Conservation (phyloP, 2,797 vertebrate genomes). For the Falco biarmicus region DNA sequence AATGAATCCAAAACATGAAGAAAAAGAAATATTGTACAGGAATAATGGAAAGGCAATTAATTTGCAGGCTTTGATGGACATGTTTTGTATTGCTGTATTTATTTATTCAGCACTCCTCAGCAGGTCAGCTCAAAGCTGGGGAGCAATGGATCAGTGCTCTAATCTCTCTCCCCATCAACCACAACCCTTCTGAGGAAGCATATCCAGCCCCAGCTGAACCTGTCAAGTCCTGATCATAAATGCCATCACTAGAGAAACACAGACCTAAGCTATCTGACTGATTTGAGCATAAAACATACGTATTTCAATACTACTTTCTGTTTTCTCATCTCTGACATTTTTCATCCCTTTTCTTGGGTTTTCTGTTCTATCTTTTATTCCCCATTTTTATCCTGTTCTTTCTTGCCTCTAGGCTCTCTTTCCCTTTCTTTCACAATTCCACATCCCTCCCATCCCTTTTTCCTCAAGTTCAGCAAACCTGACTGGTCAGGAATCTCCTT, state of each 20-base stretch:
- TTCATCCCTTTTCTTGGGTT: neutral
- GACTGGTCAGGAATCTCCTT: neutral
- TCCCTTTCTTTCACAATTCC: neutral
- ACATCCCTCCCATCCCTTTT: neutral
- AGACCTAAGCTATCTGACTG: neutral
- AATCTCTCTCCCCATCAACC: conserved; percentile 4
- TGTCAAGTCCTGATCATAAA: neutral
- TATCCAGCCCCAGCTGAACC: conserved; percentile 25
- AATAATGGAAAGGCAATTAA: conserved; percentile 2
- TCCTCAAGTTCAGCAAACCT: neutral
- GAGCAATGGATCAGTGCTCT: conserved; percentile 50
- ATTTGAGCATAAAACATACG: neutral
- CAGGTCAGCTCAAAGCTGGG: conserved; percentile 16
- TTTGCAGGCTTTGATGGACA: neutral
- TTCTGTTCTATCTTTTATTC: neutral
- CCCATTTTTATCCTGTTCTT: neutral
- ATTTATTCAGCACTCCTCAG: conserved; percentile 20
- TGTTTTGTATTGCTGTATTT: neutral
- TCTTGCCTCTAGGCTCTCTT: neutral
- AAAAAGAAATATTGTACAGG: neutral
- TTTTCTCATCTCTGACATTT: neutral
- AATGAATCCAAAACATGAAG: neutral
- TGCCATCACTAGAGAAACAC: neutral
- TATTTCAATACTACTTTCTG: neutral
- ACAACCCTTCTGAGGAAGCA: conserved; percentile 20